Percentiles rank a stretch among this genome's conserved stretches.
These are phyloP conservation scores for Cinclus mexicanus DNA, from an alignment of 2,113 vertebrate genomes.

Conservation along the genomic window DNA sequence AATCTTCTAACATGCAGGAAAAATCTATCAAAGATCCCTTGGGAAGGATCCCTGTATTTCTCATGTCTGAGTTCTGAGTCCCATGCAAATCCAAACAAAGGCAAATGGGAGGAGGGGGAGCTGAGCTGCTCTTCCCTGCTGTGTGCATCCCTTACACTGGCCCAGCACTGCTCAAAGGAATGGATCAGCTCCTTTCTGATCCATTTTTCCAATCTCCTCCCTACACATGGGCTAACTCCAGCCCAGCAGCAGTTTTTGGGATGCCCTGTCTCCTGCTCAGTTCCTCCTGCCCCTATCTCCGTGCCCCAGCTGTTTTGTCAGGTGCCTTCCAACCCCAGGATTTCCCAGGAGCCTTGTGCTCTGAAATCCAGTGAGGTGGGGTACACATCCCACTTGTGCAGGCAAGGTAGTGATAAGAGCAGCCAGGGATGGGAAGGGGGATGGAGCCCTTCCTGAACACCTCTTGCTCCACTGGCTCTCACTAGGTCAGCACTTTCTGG, in stretches of 20 bases:
- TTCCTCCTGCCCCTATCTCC: not conserved
- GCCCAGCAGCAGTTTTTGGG: not conserved
- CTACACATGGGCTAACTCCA: not conserved
- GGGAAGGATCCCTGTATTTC: not conserved
- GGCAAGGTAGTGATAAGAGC: not conserved
- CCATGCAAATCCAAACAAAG: not conserved
- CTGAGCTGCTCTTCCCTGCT: not conserved
- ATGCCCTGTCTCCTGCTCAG: not conserved
- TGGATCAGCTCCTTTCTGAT: not conserved
- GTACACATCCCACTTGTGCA: not conserved
- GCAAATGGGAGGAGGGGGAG: not conserved
- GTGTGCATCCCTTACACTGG: not conserved
- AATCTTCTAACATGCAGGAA: not conserved
- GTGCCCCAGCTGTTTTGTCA: not conserved
- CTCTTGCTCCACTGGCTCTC: not conserved
- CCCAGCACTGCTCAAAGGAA: not conserved
- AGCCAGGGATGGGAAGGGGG: not conserved
- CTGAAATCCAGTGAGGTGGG: not conserved
- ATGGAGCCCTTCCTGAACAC: not conserved
- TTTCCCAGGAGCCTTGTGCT: not conserved
- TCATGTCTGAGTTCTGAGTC: not conserved
- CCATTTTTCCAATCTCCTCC: not conserved
- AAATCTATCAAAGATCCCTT: not conserved
- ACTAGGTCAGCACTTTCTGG: constrained; percentile 41
- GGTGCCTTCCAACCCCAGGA: not conserved